These are phyloP conservation scores for Pelmatolapia mariae DNA, from an alignment of 2,113 vertebrate species.

Conservation along the genomic window DNA sequence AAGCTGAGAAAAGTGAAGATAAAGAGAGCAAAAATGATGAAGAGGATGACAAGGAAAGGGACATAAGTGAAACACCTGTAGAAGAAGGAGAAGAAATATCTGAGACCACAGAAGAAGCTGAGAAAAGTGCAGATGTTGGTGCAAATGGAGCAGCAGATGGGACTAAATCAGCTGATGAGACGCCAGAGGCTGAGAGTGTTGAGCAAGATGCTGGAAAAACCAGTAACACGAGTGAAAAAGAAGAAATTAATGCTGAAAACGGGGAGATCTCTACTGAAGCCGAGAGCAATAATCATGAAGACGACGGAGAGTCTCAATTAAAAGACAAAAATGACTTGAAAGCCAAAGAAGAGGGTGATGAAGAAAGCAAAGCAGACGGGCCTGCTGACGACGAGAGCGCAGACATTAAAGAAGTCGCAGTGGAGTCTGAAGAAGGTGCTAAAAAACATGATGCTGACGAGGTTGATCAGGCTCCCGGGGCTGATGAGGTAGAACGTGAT, in stretches of 20 bases:
- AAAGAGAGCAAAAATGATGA: background rate
- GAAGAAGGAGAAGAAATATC: background rate
- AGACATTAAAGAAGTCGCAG: background rate
- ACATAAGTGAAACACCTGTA: background rate
- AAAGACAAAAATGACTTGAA: background rate
- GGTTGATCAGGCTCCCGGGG: background rate
- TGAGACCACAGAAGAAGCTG: background rate
- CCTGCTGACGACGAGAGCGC: background rate
- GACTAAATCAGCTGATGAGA: background rate
- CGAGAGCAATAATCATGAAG: background rate
- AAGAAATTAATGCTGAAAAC: slow-evolving; percentile 43
- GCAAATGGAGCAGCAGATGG: background rate
- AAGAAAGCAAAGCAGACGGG: background rate
- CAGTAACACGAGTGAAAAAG: background rate
- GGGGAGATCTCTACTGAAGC: background rate
- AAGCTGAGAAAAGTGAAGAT: background rate
- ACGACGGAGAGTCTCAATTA: background rate
- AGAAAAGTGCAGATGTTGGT: background rate
- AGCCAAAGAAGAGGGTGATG: background rate
- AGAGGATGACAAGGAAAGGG: background rate
- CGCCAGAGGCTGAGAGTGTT: background rate
- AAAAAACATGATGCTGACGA: background rate
- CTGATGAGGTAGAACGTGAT: background rate
- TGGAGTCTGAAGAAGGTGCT: background rate
- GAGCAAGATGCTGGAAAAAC: background rate